Evolutionary conservation across 2,888 invertebrate species (phyloP).

Genomic region (Antitype chi): DNA sequence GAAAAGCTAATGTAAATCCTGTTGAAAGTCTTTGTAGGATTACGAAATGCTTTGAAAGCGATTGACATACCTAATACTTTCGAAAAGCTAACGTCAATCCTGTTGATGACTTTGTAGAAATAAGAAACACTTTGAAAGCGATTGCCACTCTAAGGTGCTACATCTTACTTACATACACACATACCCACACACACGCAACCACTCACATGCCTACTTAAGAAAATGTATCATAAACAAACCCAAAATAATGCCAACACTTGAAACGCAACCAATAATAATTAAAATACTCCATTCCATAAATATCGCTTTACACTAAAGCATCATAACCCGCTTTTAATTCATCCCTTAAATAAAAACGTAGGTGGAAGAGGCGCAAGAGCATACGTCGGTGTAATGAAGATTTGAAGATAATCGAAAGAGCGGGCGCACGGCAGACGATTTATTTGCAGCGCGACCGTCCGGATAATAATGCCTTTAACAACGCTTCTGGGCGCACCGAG

Average conservation of each 20-base stretch:
- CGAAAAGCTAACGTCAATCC: too few species aligned
- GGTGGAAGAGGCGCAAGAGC: slow-evolving; percentile 73
- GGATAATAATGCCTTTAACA: slow-evolving; percentile 89
- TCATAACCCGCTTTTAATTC: slow-evolving; percentile 35
- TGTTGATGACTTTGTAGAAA: too few species aligned
- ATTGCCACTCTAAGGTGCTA: not conserved
- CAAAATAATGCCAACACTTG: not conserved
- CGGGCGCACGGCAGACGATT: slow-evolving; percentile 87
- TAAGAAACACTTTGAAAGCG: too few species aligned
- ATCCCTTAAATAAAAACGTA: slow-evolving; percentile 62
- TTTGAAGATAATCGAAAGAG: slow-evolving; percentile 91
- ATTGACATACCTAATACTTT: too few species aligned
- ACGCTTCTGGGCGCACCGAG: slow-evolving; percentile 79
- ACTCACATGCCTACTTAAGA: too few species aligned
- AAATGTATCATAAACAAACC: not conserved
- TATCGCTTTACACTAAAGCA: slow-evolving; percentile 20
- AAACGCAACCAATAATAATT: not conserved
- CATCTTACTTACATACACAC: not conserved
- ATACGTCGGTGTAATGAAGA: slow-evolving; percentile 90
- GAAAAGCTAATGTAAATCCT: too few species aligned
- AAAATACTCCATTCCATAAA: slow-evolving; percentile 27
- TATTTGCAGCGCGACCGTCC: slow-evolving; percentile 89
- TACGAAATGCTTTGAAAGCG: too few species aligned
- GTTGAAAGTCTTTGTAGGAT: too few species aligned
- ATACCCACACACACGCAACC: too few species aligned